Evolutionary conservation across 2,113 vertebrate genomes (phyloP).

Genomic region (Anguilla japonica): DNA sequence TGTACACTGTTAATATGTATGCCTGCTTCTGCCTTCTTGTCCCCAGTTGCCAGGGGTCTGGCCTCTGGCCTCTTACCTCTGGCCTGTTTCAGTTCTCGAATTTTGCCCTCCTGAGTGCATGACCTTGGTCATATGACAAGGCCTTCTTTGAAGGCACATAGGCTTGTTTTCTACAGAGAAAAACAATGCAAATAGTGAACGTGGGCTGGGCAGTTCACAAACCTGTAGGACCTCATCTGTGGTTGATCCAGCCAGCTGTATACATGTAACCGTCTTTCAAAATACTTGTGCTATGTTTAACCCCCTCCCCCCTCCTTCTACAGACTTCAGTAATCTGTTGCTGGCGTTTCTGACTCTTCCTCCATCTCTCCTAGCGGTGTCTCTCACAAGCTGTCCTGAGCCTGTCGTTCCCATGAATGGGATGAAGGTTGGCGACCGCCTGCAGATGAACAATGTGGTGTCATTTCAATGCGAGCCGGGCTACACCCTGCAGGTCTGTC

Average conservation of each 20-base stretch:
- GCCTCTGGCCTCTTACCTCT: neutral
- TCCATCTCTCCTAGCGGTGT: slow-evolving; percentile 76
- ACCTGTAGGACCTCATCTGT: neutral
- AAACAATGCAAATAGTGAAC: neutral
- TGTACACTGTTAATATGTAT: neutral
- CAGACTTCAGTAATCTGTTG: no score
- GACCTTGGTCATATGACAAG: neutral
- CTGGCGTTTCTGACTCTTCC: neutral
- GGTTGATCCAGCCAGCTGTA: neutral
- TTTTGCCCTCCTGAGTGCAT: neutral
- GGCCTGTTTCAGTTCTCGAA: neutral
- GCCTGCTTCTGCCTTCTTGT: neutral
- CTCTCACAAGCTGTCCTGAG: slow-evolving; percentile 91
- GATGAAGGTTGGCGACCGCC: slow-evolving; percentile 86
- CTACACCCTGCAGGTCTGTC: slow-evolving; percentile 89
- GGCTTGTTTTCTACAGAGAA: neutral
- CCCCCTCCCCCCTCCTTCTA: neutral
- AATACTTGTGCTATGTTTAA: neutral
- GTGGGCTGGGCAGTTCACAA: neutral
- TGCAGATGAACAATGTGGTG: slow-evolving; percentile 93
- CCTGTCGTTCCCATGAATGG: slow-evolving; percentile 87
- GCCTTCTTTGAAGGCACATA: neutral
- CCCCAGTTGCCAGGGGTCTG: neutral
- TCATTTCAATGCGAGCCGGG: slow-evolving; percentile 96
- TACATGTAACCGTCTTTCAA: no score